These are phyloP conservation scores for Teleogryllus oceanicus DNA, from an alignment of 2,888 invertebrate species.

Conservation along the genomic window DNA sequence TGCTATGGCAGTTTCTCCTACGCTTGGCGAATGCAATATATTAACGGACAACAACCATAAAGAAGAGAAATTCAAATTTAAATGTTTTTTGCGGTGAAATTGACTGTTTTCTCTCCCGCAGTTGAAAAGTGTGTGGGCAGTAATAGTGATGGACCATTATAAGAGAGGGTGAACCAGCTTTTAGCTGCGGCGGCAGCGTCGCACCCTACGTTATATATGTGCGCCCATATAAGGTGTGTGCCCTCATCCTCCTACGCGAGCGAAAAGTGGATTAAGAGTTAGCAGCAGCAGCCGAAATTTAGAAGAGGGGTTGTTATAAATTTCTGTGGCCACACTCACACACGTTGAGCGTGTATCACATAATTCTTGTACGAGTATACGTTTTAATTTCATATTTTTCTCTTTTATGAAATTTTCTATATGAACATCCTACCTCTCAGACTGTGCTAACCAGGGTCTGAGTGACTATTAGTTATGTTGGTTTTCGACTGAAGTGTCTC, in stretches of 20 bases:
- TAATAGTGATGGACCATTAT: neutral
- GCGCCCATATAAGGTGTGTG: neutral
- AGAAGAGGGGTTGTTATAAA: conserved; percentile 18
- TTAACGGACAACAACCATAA: conserved; percentile 8
- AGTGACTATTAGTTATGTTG: neutral
- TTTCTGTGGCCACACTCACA: neutral
- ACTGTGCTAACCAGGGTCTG: neutral
- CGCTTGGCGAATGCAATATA: conserved; percentile 6
- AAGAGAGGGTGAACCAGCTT: neutral
- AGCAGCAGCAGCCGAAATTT: conserved; percentile 8
- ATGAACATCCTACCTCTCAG: conserved; percentile 3
- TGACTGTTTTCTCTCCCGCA: conserved; percentile 2
- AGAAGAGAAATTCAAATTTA: conserved; percentile 18
- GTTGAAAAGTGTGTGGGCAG: conserved; percentile 12
- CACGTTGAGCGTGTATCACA: neutral
- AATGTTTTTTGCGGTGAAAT: conserved; percentile 8
- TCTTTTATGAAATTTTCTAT: conserved; percentile 18
- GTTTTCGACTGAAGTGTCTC: neutral
- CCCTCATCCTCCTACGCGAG: conserved; percentile 5
- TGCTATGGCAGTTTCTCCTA: neutral
- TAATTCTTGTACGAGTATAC: conserved; percentile 18
- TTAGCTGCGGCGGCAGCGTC: neutral
- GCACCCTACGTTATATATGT: neutral
- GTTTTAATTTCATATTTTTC: neutral
- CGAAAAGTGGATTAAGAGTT: neutral